Evolutionary conservation across 2,113 vertebrate species (phyloP), one percentile per base, ranked within the genome.

Genomic region (Mionectes macconnelli): DNA sequence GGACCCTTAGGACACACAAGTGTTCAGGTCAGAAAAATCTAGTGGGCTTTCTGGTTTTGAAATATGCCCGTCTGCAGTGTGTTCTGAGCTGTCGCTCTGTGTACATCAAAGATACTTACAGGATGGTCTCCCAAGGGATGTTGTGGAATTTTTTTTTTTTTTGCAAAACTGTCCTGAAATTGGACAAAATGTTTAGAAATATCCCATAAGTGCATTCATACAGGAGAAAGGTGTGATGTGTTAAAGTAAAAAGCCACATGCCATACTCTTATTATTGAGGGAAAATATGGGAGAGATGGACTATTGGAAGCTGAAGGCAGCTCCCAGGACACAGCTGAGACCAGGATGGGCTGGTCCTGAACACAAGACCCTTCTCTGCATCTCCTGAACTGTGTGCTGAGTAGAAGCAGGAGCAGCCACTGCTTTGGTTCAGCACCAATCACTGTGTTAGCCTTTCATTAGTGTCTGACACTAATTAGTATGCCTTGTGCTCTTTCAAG

Each of bases 381-480:
- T 93, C 79, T 84, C n/a, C 63, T 59, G 39, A 57, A 57, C 35
- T 3, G 0, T 1, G 3, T 0, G 0, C 45, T 45, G 45, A 89
- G 68, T 56, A 62, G 64, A 69, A 89, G 73, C 66, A 67, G 40
- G 17, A 90, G 22, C 64, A 81, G 68, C 47, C 50, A 6, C 45
- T 8, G 81, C 42, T 35, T 69, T 66, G 42, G 28, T 49, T 87
- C 78, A 69, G 49, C 78, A 63, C n/a, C 62, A 91, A 55, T 91
- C 66, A 31, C 74, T 35, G 22, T 24, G 62, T 59, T 76, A 33
- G 30, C n/a, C 69, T 62, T 95, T 85, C 93, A 67, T 94, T 83
- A 94, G 53, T 17, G 42, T 35, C 50, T 52, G 23, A 84, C 30
- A 5, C 84, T 74, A 88, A 93, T 96, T 90, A 89, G 72, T 84